phyloP scores from a whole-genome alignment of 2,113 vertebrate genomes.

The Neolamprologus tretocephalus region DNA sequence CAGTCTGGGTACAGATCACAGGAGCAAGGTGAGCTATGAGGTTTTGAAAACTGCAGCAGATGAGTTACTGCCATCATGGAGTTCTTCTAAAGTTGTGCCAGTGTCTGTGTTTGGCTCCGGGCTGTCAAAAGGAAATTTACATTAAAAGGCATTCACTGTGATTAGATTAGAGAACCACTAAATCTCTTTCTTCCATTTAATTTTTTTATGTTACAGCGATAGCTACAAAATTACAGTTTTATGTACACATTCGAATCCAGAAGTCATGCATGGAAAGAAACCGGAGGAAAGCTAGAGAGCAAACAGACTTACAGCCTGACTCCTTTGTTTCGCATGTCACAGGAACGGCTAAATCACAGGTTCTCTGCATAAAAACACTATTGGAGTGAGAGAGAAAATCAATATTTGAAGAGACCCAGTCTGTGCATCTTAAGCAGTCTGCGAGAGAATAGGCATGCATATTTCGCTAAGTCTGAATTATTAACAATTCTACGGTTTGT shows the following conservation, averaged over 20 bases:
- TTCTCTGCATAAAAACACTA: slow-evolving; percentile 63
- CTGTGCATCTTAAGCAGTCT: slow-evolving; percentile 80
- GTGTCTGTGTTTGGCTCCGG: background rate
- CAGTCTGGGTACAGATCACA: slow-evolving; percentile 49
- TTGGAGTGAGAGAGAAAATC: slow-evolving; percentile 67
- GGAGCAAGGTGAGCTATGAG: slow-evolving; percentile 63
- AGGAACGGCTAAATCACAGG: slow-evolving; percentile 7
- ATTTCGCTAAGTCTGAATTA: slow-evolving; percentile 54
- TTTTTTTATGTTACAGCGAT: background rate
- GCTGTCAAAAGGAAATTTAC: slow-evolving; percentile 48
- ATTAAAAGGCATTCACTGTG: slow-evolving; percentile 17
- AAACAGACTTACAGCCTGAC: background rate
- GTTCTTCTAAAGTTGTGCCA: slow-evolving; percentile 54
- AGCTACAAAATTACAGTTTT: background rate
- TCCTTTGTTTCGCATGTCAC: slow-evolving; percentile 59
- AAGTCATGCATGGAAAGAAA: background rate
- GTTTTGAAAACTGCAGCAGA: slow-evolving; percentile 43
- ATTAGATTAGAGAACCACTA: slow-evolving; percentile 26
- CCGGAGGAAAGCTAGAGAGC: background rate
- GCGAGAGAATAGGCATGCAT: slow-evolving; percentile 62
- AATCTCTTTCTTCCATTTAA: background rate
- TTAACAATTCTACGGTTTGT: slow-evolving; percentile 47
- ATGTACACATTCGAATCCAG: background rate
- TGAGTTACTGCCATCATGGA: slow-evolving; percentile 45
- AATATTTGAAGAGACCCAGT: slow-evolving; percentile 83